Percentiles rank a stretch among this genome's conserved stretches.
Evolutionary conservation across 2,113 vertebrate genomes (phyloP).

Genomic region (Mesitornis unicolor): DNA sequence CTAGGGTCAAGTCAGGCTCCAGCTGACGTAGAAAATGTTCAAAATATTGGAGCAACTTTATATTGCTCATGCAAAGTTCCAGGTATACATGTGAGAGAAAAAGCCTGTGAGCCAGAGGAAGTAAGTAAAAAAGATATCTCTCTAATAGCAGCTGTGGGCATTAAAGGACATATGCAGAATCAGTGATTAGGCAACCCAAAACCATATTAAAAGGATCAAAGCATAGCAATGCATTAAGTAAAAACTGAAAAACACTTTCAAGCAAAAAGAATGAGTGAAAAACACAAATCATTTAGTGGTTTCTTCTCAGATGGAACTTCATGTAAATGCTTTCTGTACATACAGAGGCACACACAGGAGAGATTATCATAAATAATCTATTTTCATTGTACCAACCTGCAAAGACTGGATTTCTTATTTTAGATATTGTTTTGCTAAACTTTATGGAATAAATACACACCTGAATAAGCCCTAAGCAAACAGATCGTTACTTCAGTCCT

Average conservation of each 20-base stretch:
- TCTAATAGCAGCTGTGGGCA: not conserved
- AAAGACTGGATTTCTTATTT: not conserved
- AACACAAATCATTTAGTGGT: not conserved
- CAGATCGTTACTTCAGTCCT: not conserved
- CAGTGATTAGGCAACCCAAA: not conserved
- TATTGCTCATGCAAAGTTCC: not conserved
- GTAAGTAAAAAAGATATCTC: not conserved
- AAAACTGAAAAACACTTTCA: not conserved
- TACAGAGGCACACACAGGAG: not conserved
- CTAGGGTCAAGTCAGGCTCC: not conserved
- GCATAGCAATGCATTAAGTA: not conserved
- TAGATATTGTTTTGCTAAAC: not conserved
- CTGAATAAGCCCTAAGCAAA: not conserved
- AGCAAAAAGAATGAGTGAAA: not conserved
- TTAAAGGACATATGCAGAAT: not conserved
- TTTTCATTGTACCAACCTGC: not conserved
- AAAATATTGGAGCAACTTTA: not conserved
- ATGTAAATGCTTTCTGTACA: not conserved
- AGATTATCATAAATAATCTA: not conserved
- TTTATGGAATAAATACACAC: not conserved
- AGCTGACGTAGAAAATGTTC: not conserved
- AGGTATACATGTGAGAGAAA: not conserved
- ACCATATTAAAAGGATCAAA: not conserved
- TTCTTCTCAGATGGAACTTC: not conserved
- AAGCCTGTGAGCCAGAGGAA: not conserved